Evolutionary conservation across 1,140 invertebrate genomes (phyloP).

Genomic region (Kradibia gibbosae): DNA sequence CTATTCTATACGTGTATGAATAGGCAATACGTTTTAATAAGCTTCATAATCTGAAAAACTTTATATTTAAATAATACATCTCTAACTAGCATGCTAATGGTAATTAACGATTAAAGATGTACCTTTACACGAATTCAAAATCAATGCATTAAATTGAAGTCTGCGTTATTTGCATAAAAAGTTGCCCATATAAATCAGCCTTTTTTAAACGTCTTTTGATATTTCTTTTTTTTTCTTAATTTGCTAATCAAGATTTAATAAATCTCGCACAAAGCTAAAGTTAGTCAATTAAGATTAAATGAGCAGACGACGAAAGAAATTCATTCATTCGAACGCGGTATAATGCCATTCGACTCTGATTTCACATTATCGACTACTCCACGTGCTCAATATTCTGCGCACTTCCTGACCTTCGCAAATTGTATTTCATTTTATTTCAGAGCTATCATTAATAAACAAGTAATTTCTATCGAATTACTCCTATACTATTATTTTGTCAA

Average conservation of each 20-base stretch:
- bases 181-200: too few species aligned
- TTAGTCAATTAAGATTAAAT: background rate
- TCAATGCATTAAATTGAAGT: too few species aligned
- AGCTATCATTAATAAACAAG: background rate
- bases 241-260: background rate
- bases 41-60: too few species aligned
- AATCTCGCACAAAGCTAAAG: background rate
- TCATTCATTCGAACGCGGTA: background rate
- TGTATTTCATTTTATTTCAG: background rate
- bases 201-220: background rate
- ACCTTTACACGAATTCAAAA: background rate
- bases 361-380: constrained; percentile 28
- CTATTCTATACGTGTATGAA: background rate
- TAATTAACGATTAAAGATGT: background rate
- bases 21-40: background rate
- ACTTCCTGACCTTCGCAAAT: constrained; percentile 13
- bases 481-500: background rate
- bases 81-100: too few species aligned
- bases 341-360: constrained; percentile 31
- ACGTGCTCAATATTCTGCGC: constrained; percentile 1
- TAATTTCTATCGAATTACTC: background rate
- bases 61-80: too few species aligned
- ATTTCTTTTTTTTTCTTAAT: too few species aligned
- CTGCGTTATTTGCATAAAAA: too few species aligned
- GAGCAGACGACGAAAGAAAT: background rate